Evolutionary conservation across 2,113 vertebrate genomes (phyloP).

Genomic region (Anguilla rostrata): DNA sequence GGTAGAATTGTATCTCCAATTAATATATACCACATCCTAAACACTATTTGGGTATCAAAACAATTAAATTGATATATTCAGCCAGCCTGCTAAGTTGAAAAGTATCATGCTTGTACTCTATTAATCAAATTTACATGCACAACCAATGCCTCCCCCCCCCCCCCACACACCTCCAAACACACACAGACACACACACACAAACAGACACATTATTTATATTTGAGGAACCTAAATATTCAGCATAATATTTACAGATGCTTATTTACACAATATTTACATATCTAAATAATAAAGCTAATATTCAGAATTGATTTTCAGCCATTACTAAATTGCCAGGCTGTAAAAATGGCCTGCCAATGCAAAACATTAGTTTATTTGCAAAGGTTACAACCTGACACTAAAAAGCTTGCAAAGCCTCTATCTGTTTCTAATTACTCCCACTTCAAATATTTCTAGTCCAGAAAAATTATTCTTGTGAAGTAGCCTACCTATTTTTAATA

Average conservation of each 20-base stretch:
- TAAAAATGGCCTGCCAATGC: not conserved
- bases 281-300: too few species aligned
- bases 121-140: not conserved
- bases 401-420: conserved; percentile 71
- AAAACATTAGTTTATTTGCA: conserved; percentile 77
- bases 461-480: not conserved
- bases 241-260: not conserved
- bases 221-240: not conserved
- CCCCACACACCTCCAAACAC: too few species aligned
- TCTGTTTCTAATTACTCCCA: conserved; percentile 83
- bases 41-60: too few species aligned
- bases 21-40: not conserved
- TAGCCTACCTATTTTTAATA: not conserved
- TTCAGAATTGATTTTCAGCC: too few species aligned
- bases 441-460: conserved; percentile 79
- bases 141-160: too few species aligned
- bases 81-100: not conserved
- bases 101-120: not conserved
- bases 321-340: too few species aligned
- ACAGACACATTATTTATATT: not conserved
- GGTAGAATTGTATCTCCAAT: not conserved
- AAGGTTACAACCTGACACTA: conserved; percentile 74
- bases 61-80: not conserved
- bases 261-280: not conserved
- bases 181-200: too few species aligned